Evolutionary conservation across 2,797 vertebrate genomes (phyloP).

Genomic region (Numenius phaeopus): DNA sequence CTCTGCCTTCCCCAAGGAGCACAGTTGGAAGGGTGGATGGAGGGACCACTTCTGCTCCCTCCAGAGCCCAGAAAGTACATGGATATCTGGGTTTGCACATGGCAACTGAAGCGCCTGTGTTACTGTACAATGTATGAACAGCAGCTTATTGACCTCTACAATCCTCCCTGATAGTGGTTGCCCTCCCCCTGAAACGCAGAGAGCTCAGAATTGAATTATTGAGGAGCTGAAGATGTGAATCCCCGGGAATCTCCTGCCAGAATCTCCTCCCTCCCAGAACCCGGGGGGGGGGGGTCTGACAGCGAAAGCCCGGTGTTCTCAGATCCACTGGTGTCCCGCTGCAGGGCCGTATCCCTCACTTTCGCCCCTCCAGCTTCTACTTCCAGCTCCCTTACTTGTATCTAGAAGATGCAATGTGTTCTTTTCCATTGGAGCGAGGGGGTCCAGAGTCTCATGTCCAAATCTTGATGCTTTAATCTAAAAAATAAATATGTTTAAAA

Average conservation of each 20-base stretch:
- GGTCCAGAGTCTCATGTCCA: background rate
- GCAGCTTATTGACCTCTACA: background rate
- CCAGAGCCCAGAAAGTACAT: background rate
- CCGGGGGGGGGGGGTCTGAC: background rate
- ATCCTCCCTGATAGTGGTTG: background rate
- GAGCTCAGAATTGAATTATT: background rate
- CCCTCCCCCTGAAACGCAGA: background rate
- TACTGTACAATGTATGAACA: background rate
- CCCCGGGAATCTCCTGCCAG: background rate
- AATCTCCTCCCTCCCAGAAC: background rate
- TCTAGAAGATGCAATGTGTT: background rate
- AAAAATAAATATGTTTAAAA: background rate
- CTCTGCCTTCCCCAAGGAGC: background rate
- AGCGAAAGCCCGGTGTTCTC: accelerated
- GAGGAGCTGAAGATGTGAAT: background rate
- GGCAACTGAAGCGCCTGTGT: background rate
- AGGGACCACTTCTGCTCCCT: background rate
- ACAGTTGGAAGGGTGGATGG: accelerated
- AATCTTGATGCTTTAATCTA: constrained; percentile 32
- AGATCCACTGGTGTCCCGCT: background rate
- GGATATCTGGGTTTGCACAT: accelerated
- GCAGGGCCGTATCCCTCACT: background rate
- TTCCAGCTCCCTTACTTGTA: background rate
- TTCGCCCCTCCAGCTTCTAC: background rate
- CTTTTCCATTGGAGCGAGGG: background rate